Percentiles rank a stretch among this genome's conserved stretches.
Conservation (phyloP, 2,888 invertebrate species). For the Stramonita haemastoma region DNA sequence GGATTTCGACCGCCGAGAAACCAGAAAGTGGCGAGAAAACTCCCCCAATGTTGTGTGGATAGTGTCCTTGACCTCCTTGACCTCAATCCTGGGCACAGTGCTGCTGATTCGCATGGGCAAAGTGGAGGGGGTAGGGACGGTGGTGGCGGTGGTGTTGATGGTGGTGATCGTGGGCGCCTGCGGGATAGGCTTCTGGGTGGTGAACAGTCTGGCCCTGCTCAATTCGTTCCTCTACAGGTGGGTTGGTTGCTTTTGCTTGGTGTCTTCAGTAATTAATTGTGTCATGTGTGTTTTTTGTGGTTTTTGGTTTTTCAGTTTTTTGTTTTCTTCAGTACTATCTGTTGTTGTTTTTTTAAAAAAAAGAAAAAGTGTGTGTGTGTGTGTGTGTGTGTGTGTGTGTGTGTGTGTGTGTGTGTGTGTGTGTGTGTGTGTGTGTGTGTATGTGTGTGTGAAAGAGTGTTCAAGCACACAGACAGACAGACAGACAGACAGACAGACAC, state of each 20-base stretch:
- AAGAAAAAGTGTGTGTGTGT: too few relatives aligned
- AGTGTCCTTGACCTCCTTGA: conserved; percentile 2
- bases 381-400: too few relatives aligned
- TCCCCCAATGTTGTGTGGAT: too few relatives aligned
- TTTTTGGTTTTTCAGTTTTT: too few relatives aligned
- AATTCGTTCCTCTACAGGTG: conserved; percentile 32
- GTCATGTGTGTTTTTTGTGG: too few relatives aligned
- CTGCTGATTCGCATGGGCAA: not conserved
- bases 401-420: too few relatives aligned
- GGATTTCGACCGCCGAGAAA: not conserved
- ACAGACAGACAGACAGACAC: not conserved
- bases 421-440: too few relatives aligned
- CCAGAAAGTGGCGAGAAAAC: not conserved
- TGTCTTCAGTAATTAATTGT: too few relatives aligned
- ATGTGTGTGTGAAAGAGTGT: too few relatives aligned
- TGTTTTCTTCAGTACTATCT: too few relatives aligned
- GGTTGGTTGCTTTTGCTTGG: too few relatives aligned
- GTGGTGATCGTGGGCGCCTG: not conserved
- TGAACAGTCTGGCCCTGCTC: not conserved
- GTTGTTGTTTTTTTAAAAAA: too few relatives aligned
- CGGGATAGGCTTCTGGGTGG: not conserved
- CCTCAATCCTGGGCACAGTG: not conserved
- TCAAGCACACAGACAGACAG: not conserved
- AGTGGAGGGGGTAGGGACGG: not conserved
- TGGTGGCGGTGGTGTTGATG: conserved; percentile 10